Conservation (phyloP, 37 sponge, comb jelly and placozoan genomes). For the Agelas oroides region DNA sequence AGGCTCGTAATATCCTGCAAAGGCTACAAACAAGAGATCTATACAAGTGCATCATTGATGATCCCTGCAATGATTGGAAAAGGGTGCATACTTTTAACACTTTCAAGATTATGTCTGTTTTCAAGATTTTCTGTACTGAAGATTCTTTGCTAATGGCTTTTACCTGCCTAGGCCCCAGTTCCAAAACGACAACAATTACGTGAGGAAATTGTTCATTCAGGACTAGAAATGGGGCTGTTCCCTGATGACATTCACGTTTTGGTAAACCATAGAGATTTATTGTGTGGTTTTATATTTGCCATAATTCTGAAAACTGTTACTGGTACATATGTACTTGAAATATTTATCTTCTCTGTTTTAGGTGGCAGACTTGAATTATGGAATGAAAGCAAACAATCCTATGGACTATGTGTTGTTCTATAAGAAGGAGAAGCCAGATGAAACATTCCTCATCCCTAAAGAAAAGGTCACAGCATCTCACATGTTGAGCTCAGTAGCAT, state of each 20-base stretch:
- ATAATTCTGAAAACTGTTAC: neutral
- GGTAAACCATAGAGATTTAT: neutral
- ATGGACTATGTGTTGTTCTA: constrained; percentile 89
- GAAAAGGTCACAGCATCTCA: neutral
- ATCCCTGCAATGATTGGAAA: neutral
- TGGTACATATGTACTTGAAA: neutral
- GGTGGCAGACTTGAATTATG: constrained; percentile 90
- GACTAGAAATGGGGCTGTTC: neutral
- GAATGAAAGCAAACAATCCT: constrained; percentile 82
- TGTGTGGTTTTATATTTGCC: too few relatives aligned
- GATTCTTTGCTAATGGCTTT: neutral
- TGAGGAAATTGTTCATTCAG: neutral
- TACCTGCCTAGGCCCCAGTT: too few relatives aligned
- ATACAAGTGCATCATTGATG: constrained; percentile 51
- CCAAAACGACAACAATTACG: too few relatives aligned
- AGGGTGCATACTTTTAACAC: neutral
- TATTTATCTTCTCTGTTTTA: constrained; percentile 2
- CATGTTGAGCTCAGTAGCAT: neutral
- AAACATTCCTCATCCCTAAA: constrained; percentile 29
- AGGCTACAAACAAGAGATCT: constrained; percentile 71
- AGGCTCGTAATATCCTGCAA: constrained; percentile 64
- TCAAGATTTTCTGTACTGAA: neutral
- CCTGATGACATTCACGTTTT: neutral
- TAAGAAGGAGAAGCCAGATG: constrained; percentile 67
- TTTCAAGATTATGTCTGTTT: neutral